Base-by-base conservation (phyloP, 1,140 invertebrate species). In the Euschistus heros region DNA sequence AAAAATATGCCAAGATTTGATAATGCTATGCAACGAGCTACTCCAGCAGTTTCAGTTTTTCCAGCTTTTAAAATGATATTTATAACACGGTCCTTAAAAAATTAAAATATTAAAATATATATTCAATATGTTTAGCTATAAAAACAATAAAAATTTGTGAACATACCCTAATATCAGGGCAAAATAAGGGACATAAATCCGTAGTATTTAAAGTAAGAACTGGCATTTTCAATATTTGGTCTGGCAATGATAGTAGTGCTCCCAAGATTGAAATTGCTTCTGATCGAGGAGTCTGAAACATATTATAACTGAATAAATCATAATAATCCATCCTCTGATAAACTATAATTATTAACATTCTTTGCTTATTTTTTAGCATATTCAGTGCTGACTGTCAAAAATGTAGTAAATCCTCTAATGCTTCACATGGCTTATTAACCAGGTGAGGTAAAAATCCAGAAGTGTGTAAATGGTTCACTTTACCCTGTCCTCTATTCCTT, bases 211-310 rank as follows among this genome's bases (percentile, higher is more conserved):
- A 88, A 74, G 95, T 86, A 57, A 98, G 78, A 68, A 93, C 87
- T 1, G 88, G 86, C 14, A 92, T 80, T 66, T 87, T 85, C 71
- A 84, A 80, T 18, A 88, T 80, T 50, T 86, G 82, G 67, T 87
- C 81, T 0, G 92, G 88, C 65, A 94, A 82, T 68, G 89, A 88
- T 22, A 97, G 77, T 50, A 97, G 76, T 0, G 88, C 87, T 2
- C 92, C 93, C 8, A 98, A 78, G 57, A 97, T 86, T 0, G 92
- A 90, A n/a, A 94, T 84, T 0, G 94, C 93, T 74, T 97, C 94
- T 17, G 86, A 86, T 66, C 92, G 81, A 1, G 94, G 93, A 65
- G 88, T 86, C 82, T 90, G 69, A 64, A 74, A 72, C 66, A 60
- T 37, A 10, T 37, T 37, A 37, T 10, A 37, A 10, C 1, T 37